Conservation (phyloP, 2,113 vertebrate genomes). For the Clupea harengus region DNA sequence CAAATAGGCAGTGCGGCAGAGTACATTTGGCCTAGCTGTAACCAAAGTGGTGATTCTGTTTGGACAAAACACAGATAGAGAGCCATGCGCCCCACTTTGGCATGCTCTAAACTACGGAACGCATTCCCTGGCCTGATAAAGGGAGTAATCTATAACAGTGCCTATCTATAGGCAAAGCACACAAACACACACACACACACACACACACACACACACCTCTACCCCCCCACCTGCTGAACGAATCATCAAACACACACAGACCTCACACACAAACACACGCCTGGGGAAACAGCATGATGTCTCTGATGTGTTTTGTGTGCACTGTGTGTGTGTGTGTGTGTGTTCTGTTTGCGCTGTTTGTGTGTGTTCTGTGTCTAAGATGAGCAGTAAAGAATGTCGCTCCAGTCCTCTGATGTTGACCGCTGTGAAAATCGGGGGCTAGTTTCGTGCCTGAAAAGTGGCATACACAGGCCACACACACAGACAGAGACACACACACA, state of each 20-base stretch:
- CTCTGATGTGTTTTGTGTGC: not conserved
- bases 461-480: not conserved
- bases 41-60: not conserved
- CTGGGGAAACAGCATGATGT: not conserved
- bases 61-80: conserved; percentile 1
- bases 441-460: not conserved
- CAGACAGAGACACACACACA: not conserved
- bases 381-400: not conserved
- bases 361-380: not conserved
- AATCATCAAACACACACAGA: not conserved
- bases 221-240: not conserved
- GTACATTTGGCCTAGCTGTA: not conserved
- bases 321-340: too few relatives aligned
- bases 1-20: conserved; percentile 16
- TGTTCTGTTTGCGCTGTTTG: too few relatives aligned
- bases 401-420: not conserved
- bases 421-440: not conserved
- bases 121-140: not conserved
- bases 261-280: not conserved
- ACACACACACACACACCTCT: not conserved
- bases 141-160: not conserved
- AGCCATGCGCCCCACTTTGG: not conserved
- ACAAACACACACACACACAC: not conserved
- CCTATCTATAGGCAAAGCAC: conserved; percentile 29
- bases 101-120: not conserved